Conservation (phyloP, 2,888 invertebrate genomes). For the Eupeodes latifasciatus region DNA sequence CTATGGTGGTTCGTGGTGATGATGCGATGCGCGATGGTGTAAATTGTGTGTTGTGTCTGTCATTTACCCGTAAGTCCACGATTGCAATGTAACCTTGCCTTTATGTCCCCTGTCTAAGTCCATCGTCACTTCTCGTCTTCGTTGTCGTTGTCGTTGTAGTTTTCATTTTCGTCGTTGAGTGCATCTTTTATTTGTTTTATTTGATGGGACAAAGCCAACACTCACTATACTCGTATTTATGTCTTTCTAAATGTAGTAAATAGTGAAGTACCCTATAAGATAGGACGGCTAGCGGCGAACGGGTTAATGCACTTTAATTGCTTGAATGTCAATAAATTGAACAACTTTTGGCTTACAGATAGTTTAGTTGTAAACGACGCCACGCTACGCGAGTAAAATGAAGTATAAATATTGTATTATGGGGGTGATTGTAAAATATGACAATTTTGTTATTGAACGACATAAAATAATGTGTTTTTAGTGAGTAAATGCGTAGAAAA, state of each 20-base stretch:
- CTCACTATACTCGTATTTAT: background rate
- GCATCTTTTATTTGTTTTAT: constrained; percentile 30
- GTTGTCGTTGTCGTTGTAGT: background rate
- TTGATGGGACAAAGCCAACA: constrained; percentile 42
- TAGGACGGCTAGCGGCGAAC: constrained; percentile 18
- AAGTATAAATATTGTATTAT: constrained; percentile 3
- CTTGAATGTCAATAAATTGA: constrained; percentile 71
- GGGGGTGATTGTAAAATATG: constrained; percentile 56
- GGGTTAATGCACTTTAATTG: constrained; percentile 72
- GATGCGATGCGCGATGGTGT: background rate
- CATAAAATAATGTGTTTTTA: no score
- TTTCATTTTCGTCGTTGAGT: constrained; percentile 1
- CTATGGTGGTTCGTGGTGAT: background rate
- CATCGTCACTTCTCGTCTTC: background rate
- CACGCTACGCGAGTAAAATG: background rate
- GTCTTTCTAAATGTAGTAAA: no score
- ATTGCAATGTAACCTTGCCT: background rate
- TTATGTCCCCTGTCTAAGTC: background rate
- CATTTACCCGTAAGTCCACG: constrained; percentile 5
- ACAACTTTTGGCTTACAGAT: constrained; percentile 66
- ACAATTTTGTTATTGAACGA: constrained; percentile 54
- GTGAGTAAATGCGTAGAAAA: background rate
- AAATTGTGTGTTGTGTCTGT: constrained; percentile 26
- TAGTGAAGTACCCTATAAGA: background rate
- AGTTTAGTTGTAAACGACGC: constrained; percentile 43